Base-by-base conservation (phyloP, 2,797 vertebrate genomes). In the Smutsia temminckii region DNA sequence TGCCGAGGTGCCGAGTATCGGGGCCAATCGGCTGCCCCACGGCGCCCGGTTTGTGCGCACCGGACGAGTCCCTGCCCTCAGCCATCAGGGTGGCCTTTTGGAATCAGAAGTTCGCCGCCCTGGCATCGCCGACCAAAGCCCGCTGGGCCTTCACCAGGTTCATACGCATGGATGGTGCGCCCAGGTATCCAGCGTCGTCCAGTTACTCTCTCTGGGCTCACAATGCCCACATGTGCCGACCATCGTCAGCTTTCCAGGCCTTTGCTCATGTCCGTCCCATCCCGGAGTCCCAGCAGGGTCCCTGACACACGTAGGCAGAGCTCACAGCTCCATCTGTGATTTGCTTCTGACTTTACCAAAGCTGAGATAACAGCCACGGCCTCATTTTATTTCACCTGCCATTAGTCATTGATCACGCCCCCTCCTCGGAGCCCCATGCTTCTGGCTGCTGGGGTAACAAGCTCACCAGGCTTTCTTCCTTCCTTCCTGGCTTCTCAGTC, bases 121-220 rank as follows among this genome's bases (percentile, higher is more conserved):
- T 10, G 8, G 29, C 61, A 20, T 59, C 21, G 32, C 25, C 25
- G 78, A 64, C 37, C 49, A 51, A 66, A 94, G 61, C 34, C 23
- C 18, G 18, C 16, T 14, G 69, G 42, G 25, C 42, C 71, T 63
- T 75, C 64, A 9, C 27, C 63, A 17, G 57, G 5, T 29, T 59
- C 72, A 4, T 37, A 0, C 3, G 72, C 61, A 46, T 34, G 72
- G 4, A 0, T 32, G 3, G 32, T 1, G 5, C n/a, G 34, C 20
- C 14, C 9, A 17, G 51, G 9, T 27, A 14, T 2, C 46, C 85
- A 32, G 34, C 27, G 25, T 55, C 11, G 0, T 55, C 23, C 23
- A 9, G 32, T 68, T 27, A 23, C 37, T 49, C 63, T 25, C 69
- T 25, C 69, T 21, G 37, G 25, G 34, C 34, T 75, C 92, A n/a